A percentile compares a stretch with the other conserved stretches of the same genome.
Evolutionary conservation across 2,888 invertebrate genomes (phyloP).

Genomic region (Myopa testacea): DNA sequence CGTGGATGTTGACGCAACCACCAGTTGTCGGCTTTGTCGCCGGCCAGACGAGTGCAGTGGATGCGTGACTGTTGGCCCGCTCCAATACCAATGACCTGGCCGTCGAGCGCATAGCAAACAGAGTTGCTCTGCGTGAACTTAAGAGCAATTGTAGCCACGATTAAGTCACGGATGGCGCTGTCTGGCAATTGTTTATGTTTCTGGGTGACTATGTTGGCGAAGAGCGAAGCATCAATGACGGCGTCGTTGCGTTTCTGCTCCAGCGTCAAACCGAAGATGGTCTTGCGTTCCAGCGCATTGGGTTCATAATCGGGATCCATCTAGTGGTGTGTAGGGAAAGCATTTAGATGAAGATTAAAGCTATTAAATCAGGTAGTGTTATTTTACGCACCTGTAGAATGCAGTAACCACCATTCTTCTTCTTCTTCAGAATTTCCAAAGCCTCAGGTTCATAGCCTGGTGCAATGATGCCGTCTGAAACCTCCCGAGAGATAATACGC

Average conservation of each 20-base stretch:
- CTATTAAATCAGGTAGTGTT: background rate
- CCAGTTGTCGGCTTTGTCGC: constrained; percentile 98
- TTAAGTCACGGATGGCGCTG: constrained; percentile 86
- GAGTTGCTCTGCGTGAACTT: constrained; percentile 99
- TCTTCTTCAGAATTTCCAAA: constrained; percentile 87
- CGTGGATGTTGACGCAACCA: constrained; percentile 95
- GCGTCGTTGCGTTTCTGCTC: constrained; percentile 93
- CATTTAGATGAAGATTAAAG: background rate
- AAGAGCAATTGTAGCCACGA: constrained; percentile 94
- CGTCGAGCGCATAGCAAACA: constrained; percentile 93
- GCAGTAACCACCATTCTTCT: constrained; percentile 94
- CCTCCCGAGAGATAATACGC: constrained; percentile 90
- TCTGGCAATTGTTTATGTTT: constrained; percentile 77
- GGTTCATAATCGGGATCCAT: constrained; percentile 92
- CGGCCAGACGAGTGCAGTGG: constrained; percentile 97
- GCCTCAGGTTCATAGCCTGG: constrained; percentile 90
- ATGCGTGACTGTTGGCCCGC: constrained; percentile 99
- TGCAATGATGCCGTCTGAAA: constrained; percentile 98
- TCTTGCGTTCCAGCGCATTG: constrained; percentile 81
- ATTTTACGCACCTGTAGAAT: constrained; percentile 75
- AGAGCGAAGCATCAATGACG: constrained; percentile 80
- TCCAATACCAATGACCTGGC: constrained; percentile 91
- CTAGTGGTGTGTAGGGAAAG: constrained; percentile 65
- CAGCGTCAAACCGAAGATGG: constrained; percentile 85
- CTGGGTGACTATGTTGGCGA: constrained; percentile 82